A percentile compares a stretch with the other conserved stretches of the same genome.
Conservation (phyloP, 2,113 vertebrate genomes). For the Heloderma charlesbogerti region DNA sequence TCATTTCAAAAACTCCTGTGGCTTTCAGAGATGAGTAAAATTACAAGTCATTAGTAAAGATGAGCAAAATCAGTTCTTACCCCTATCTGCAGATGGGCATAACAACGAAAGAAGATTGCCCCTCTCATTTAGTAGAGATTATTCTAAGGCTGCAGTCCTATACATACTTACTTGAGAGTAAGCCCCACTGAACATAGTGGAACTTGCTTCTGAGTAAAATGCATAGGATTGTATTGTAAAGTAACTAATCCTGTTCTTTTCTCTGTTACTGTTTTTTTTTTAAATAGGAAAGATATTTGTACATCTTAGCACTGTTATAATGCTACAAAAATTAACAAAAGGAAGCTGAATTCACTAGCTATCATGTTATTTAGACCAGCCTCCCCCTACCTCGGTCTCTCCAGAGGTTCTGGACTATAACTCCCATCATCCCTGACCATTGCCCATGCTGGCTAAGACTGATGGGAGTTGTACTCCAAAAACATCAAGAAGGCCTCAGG, state of each 20-base stretch:
- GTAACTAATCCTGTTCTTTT: slow-evolving; percentile 27
- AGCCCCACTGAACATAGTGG: neutral
- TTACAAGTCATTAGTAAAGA: slow-evolving; percentile 1
- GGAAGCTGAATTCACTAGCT: slow-evolving; percentile 22
- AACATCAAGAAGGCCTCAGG: neutral
- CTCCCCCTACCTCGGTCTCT: neutral
- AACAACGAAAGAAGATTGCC: slow-evolving; percentile 38
- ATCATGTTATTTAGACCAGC: neutral
- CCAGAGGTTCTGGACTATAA: neutral
- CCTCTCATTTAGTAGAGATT: neutral
- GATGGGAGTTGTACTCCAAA: neutral
- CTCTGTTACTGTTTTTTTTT: neutral
- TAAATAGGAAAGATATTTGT: neutral
- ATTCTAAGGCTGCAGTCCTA: neutral
- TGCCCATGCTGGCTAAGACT: neutral
- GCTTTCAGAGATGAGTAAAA: neutral
- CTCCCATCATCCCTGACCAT: neutral
- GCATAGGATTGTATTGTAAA: neutral
- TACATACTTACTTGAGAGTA: neutral
- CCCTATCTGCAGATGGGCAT: accelerated
- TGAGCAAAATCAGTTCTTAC: neutral
- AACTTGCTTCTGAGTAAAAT: neutral
- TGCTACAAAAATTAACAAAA: neutral
- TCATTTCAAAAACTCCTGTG: neutral
- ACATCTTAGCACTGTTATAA: neutral